These are phyloP conservation scores for Anthopleura sola DNA, from an alignment of 64 coral and sea anemone species.

Conservation along the genomic window DNA sequence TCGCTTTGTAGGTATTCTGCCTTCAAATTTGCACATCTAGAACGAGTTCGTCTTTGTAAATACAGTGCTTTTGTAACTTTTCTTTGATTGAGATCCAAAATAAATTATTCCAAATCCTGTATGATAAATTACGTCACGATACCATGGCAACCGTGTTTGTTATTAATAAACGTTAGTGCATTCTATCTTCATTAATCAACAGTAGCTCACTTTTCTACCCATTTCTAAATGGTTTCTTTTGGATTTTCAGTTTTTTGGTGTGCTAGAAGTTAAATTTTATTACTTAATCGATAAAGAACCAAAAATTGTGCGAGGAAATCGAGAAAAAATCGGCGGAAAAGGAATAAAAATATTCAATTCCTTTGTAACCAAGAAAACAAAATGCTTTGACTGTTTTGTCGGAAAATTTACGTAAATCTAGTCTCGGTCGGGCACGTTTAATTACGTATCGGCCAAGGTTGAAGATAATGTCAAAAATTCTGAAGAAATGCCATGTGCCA, in stretches of 20 bases:
- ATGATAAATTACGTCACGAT: conserved; percentile 29
- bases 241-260: background rate
- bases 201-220: background rate
- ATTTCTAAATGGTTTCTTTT: background rate
- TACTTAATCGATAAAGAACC: background rate
- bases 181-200: conserved; percentile 35
- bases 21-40: background rate
- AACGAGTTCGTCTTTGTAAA: background rate
- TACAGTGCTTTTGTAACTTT: background rate
- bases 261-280: background rate
- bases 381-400: background rate
- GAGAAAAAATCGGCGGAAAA: background rate
- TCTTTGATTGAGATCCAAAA: background rate
- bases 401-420: too few species aligned
- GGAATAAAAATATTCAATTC: background rate
- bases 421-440: too few species aligned
- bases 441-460: too few species aligned
- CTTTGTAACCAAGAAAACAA: background rate
- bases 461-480: too few species aligned
- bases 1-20: background rate
- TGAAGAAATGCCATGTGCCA: too few species aligned
- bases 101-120: background rate
- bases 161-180: conserved; percentile 28
- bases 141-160: conserved; percentile 18
- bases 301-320: background rate